Conservation (phyloP, 2,797 vertebrate species). For the Notolepis coatsorum region DNA sequence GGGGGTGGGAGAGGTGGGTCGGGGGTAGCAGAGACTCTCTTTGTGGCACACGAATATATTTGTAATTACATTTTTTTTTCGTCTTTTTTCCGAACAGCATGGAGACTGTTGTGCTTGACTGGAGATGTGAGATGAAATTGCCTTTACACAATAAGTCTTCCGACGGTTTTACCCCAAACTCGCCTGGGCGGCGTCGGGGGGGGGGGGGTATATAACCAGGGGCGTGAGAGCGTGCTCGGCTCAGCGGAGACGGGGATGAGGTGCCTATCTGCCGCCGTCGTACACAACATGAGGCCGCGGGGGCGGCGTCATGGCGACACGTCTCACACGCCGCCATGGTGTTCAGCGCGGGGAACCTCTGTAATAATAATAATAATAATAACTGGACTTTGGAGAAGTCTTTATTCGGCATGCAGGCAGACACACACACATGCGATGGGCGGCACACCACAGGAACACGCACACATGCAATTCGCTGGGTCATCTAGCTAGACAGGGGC, state of each 20-base stretch:
- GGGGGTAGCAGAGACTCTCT: no score
- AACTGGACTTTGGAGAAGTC: no score
- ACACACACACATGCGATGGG: no score
- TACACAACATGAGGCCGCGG: slow-evolving; percentile 36
- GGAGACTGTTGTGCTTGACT: slow-evolving; percentile 60
- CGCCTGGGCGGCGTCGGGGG: slow-evolving; percentile 8
- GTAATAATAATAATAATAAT: no score
- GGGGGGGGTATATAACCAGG: slow-evolving; percentile 9
- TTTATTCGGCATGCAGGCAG: no score
- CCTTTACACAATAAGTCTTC: slow-evolving; percentile 48
- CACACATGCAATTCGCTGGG: no score
- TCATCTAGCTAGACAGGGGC: no score
- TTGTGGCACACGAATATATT: slow-evolving; percentile 57
- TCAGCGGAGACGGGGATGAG: slow-evolving; percentile 16
- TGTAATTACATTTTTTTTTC: slow-evolving; percentile 53
- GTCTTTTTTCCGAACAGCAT: slow-evolving; percentile 31
- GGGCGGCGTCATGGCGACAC: no score
- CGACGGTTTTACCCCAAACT: slow-evolving; percentile 35
- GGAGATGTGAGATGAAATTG: slow-evolving; percentile 58
- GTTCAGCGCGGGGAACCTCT: no score
- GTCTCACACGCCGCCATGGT: no score
- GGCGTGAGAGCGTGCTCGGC: slow-evolving; percentile 5
- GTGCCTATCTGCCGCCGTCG: slow-evolving; percentile 19
- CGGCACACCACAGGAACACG: no score
- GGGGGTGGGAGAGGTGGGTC: no score